Conservation (phyloP, 1,140 invertebrate genomes). For the Macrocentrus cingulum region DNA sequence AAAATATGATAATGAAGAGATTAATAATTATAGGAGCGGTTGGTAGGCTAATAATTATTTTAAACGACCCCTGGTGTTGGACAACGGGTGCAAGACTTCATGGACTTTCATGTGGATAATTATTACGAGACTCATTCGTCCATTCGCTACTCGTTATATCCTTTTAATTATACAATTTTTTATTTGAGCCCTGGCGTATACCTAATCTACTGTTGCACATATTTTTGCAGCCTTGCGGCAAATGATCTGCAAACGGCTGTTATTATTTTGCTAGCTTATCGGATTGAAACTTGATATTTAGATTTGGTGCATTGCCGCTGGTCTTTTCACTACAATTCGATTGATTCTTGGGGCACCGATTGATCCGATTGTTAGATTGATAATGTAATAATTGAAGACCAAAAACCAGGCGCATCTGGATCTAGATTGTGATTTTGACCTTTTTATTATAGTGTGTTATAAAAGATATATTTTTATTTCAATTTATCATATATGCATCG, state of each 20-base stretch:
- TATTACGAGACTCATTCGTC: too few species aligned
- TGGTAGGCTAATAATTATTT: too few species aligned
- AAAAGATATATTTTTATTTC: not conserved
- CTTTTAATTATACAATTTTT: not conserved
- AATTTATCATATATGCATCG: not conserved
- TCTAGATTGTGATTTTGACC: slow-evolving; percentile 2
- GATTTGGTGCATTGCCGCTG: slow-evolving; percentile 12
- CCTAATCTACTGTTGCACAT: not conserved
- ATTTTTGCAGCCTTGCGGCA: not conserved
- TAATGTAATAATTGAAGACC: slow-evolving; percentile 7
- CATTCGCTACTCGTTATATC: too few species aligned
- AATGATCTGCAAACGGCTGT: not conserved
- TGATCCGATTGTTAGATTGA: not conserved
- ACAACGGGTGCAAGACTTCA: too few species aligned
- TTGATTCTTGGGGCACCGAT: slow-evolving; percentile 25
- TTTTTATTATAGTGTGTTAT: not conserved
- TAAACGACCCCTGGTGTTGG: too few species aligned
- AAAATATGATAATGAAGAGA: too few species aligned
- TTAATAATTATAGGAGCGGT: too few species aligned
- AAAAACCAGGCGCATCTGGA: slow-evolving; percentile 3
- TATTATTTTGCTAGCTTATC: slow-evolving; percentile 13
- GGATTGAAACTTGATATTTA: slow-evolving; percentile 28
- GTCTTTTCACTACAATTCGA: slow-evolving; percentile 21
- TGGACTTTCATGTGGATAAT: too few species aligned
- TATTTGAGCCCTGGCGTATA: not conserved